phyloP scores from a whole-genome alignment of 2,797 vertebrate species.

The Periophthalmus magnuspinnatus region DNA sequence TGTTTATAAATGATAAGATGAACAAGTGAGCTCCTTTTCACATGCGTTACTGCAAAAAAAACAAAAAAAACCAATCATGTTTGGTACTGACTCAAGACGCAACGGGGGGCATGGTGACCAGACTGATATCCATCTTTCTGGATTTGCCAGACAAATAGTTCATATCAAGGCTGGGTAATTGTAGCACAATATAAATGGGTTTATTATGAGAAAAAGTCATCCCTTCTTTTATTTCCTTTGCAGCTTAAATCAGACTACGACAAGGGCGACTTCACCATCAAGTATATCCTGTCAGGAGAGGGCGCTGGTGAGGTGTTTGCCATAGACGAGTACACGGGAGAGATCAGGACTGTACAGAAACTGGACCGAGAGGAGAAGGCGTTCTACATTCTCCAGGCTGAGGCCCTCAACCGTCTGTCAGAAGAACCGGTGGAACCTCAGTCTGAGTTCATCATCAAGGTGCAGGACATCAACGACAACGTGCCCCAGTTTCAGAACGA shows the following conservation, averaged over 20 bases:
- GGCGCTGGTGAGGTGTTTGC: slow-evolving; percentile 83
- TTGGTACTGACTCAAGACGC: too few species aligned
- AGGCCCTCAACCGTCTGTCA: slow-evolving; percentile 82
- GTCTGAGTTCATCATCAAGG: slow-evolving; percentile 91
- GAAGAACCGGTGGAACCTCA: slow-evolving; percentile 84
- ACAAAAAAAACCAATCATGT: too few species aligned
- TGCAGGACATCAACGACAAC: slow-evolving; percentile 93
- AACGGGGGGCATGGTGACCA: too few species aligned
- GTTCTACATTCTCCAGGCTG: slow-evolving; percentile 85
- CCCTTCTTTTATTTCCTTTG: slow-evolving; percentile 26
- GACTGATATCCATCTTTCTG: too few species aligned
- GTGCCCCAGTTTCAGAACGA: slow-evolving; percentile 87
- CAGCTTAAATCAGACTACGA: slow-evolving; percentile 88
- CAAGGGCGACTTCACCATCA: slow-evolving; percentile 76
- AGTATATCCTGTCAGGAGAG: slow-evolving; percentile 85
- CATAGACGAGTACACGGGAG: slow-evolving; percentile 82
- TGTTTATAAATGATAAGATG: too few species aligned
- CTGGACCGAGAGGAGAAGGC: slow-evolving; percentile 88
- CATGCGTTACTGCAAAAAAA: too few species aligned
- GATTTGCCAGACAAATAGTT: too few species aligned
- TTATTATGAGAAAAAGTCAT: too few species aligned
- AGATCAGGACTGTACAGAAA: slow-evolving; percentile 79
- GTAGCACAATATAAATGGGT: too few species aligned
- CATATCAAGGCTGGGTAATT: too few species aligned
- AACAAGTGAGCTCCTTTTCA: too few species aligned